Conservation (phyloP, 1,140 invertebrate species). For the silkworm (Bombyx mori) region ASM3026992v2 NC_085112.1:2508001-2508500, state of each 20-base stretch:
- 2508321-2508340: too few relatives aligned
- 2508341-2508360: too few relatives aligned
- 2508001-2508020: conserved; percentile 43
- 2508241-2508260: conserved; percentile 49
- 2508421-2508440: too few relatives aligned
- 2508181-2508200: conserved; percentile 39
- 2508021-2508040: conserved; percentile 23
- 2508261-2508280: conserved; percentile 46
- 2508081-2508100: conserved; percentile 30
- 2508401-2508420: too few relatives aligned
- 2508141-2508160: conserved; percentile 36
- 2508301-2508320: too few relatives aligned
- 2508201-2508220: conserved; percentile 33
- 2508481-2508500: too few relatives aligned
- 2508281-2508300: too few relatives aligned
- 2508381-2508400: too few relatives aligned
- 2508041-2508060: conserved; percentile 41
- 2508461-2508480: too few relatives aligned
- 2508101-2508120: conserved; percentile 28
- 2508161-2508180: conserved; percentile 37
- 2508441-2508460: too few relatives aligned
- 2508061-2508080: conserved; percentile 34
- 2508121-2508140: conserved; percentile 33
- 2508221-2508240: conserved; percentile 52
- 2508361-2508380: too few relatives aligned